A percentile compares a stretch with the other conserved stretches of the same genome.
Conservation (phyloP, 2,888 invertebrate genomes). For the Latheticus oryzae region DNA sequence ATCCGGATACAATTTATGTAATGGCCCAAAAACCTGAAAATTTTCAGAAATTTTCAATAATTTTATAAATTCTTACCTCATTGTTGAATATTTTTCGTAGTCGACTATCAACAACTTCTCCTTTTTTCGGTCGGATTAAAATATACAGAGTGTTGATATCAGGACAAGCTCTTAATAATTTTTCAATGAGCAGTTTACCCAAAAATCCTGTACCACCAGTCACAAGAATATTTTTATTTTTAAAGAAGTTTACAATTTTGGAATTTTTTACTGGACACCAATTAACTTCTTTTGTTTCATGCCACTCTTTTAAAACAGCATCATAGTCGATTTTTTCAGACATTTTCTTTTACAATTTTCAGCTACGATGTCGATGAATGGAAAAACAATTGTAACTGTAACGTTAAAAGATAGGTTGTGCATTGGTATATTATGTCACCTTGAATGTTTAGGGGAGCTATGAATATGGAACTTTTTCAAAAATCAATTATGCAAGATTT, state of each 20-base stretch:
- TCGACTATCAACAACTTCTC: slow-evolving; percentile 32
- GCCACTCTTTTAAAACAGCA: too few relatives aligned
- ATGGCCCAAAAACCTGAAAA: slow-evolving; percentile 52
- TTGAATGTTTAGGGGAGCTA: too few relatives aligned
- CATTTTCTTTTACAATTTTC: too few relatives aligned
- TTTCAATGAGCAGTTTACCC: slow-evolving; percentile 69
- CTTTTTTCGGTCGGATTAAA: slow-evolving; percentile 42
- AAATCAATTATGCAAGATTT: too few relatives aligned
- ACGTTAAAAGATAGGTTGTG: too few relatives aligned
- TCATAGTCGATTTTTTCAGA: too few relatives aligned
- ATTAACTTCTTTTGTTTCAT: slow-evolving; percentile 14
- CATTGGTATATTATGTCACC: too few relatives aligned
- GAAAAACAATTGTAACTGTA: too few relatives aligned
- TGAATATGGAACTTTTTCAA: not conserved
- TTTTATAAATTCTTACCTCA: slow-evolving; percentile 23
- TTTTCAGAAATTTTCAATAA: not conserved
- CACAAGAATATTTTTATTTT: slow-evolving; percentile 59
- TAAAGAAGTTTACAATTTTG: slow-evolving; percentile 56
- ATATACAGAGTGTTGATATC: slow-evolving; percentile 44
- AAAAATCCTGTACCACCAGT: slow-evolving; percentile 69
- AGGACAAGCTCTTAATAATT: slow-evolving; percentile 68
- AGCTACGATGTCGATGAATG: too few relatives aligned
- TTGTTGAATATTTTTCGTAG: slow-evolving; percentile 41
- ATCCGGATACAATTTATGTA: slow-evolving; percentile 67
- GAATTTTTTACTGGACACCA: slow-evolving; percentile 22